Conservation (phyloP, 2,797 vertebrate species). For the Nothura maculosa region DNA sequence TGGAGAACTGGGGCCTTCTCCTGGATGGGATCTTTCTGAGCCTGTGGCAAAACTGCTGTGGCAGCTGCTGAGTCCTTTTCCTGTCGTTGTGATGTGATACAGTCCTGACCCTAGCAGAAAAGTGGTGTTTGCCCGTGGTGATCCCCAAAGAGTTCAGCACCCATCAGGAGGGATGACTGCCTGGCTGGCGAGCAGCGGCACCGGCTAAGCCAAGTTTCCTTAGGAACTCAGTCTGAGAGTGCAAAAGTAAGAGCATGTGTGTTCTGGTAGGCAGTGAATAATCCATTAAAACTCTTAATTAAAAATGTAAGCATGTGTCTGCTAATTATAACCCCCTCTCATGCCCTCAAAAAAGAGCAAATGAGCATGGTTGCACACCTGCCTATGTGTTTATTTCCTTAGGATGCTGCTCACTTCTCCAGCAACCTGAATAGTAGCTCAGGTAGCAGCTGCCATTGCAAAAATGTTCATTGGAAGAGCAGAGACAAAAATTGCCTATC, state of each 20-base stretch:
- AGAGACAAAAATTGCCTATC: constrained; percentile 61
- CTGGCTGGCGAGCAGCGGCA: constrained; percentile 34
- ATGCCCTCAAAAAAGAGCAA: constrained; percentile 63
- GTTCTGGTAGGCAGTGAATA: constrained; percentile 64
- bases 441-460: constrained; percentile 71
- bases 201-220: constrained; percentile 66
- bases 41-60: background rate
- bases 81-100: constrained; percentile 23
- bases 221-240: constrained; percentile 63
- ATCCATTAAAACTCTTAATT: constrained; percentile 75
- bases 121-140: background rate
- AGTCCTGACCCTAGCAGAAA: constrained; percentile 36
- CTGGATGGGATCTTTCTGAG: background rate
- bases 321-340: constrained; percentile 70
- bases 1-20: background rate
- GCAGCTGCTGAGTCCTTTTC: constrained; percentile 39
- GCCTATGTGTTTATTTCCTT: constrained; percentile 62
- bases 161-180: constrained; percentile 51
- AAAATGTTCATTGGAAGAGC: constrained; percentile 40
- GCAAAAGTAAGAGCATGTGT: constrained; percentile 62
- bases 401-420: constrained; percentile 65
- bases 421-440: constrained; percentile 62
- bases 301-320: constrained; percentile 74
- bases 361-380: constrained; percentile 66
- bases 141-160: constrained; percentile 11